These are phyloP conservation scores for Megathymus violae DNA, from an alignment of 1,140 invertebrate genomes.

Conservation along the genomic window DNA sequence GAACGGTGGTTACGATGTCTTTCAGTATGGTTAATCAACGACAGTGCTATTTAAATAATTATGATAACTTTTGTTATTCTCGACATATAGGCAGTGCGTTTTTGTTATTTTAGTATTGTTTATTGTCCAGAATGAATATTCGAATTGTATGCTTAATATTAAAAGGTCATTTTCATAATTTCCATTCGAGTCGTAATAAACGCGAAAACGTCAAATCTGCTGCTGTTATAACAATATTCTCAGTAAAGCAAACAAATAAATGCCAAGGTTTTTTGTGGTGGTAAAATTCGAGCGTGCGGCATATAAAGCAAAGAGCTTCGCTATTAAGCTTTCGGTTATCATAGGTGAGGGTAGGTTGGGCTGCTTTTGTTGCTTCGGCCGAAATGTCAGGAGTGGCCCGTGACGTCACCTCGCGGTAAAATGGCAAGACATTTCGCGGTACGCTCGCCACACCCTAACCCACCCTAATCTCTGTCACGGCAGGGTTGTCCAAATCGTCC, in stretches of 20 bases:
- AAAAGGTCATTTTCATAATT: no score
- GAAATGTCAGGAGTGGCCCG: constrained; percentile 78
- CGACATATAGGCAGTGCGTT: no score
- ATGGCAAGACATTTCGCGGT: constrained; percentile 77
- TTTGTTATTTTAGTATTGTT: no score
- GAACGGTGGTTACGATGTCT: no score
- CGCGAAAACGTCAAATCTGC: constrained; percentile 1
- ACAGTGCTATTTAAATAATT: no score
- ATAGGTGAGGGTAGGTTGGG: constrained; percentile 73
- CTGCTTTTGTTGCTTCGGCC: constrained; percentile 70
- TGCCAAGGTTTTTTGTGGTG: constrained; percentile 65
- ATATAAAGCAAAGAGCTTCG: constrained; percentile 66
- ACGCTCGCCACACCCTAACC: constrained; percentile 64
- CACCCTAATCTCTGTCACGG: constrained; percentile 74
- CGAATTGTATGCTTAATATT: no score
- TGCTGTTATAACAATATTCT: constrained; percentile 15
- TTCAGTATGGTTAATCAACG: no score
- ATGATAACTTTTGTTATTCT: no score
- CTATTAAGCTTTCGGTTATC: constrained; percentile 76
- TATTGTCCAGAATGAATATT: no score
- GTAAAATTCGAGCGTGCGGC: constrained; percentile 52
- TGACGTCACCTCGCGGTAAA: constrained; percentile 71
- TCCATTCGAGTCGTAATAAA: not conserved
- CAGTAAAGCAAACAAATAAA: constrained; percentile 44
- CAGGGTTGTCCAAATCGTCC: constrained; percentile 62